A percentile compares a stretch with the other conserved stretches of the same genome.
These are phyloP conservation scores for Hippotragus niger DNA, from an alignment of 2,113 vertebrate species.

Conservation along the genomic window DNA sequence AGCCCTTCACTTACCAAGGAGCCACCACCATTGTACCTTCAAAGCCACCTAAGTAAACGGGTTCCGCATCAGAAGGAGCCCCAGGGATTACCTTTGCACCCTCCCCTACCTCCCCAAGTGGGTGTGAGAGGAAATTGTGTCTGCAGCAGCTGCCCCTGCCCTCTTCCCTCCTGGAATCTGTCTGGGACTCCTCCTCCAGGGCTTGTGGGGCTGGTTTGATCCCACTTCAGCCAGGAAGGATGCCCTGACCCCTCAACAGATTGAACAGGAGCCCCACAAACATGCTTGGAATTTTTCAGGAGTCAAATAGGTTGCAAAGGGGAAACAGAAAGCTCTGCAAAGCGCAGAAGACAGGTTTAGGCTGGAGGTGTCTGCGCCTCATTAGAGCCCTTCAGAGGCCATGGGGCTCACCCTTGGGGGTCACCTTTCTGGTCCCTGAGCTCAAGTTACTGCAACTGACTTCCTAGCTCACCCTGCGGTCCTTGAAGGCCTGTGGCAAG, in stretches of 20 bases:
- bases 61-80: neutral
- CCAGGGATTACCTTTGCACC: too few species aligned
- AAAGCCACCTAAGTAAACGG: neutral
- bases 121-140: neutral
- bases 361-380: neutral
- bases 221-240: neutral
- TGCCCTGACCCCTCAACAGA: neutral
- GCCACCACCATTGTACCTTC: neutral
- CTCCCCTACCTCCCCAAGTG: too few species aligned
- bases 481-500: neutral
- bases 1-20: neutral
- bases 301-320: neutral
- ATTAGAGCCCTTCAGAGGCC: neutral
- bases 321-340: neutral
- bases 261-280: neutral
- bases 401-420: neutral
- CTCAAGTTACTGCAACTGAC: neutral
- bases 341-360: neutral
- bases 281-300: neutral
- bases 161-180: too few species aligned
- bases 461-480: neutral
- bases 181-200: neutral
- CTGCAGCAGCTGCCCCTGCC: fast-evolving
- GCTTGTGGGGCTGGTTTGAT: neutral
- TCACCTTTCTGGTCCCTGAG: neutral